Percentiles rank a stretch among this genome's conserved stretches.
These are phyloP conservation scores for Melipona quadrifasciata DNA, from an alignment of 1,140 invertebrate genomes.

Conservation along the genomic window DNA sequence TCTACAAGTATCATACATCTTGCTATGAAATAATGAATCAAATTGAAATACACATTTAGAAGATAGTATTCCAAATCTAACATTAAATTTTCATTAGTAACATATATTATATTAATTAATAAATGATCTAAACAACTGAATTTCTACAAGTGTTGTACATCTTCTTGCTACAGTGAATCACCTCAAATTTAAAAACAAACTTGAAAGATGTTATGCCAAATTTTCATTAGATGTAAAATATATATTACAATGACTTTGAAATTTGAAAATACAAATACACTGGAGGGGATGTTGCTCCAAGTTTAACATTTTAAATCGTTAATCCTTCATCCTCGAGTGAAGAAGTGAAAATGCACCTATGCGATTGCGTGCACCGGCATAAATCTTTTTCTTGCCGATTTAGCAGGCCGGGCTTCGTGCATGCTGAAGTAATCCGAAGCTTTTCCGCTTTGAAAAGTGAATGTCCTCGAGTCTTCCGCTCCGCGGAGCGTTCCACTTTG, in stretches of 20 bases:
- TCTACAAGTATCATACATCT: too few relatives aligned
- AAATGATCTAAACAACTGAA: too few relatives aligned
- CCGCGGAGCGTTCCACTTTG: slow-evolving; percentile 31
- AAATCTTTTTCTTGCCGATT: slow-evolving; percentile 27
- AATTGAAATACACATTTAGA: too few relatives aligned
- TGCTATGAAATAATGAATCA: too few relatives aligned
- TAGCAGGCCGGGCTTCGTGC: background rate
- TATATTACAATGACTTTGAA: background rate
- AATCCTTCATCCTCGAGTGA: background rate
- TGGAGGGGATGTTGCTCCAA: background rate
- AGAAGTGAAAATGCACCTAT: background rate
- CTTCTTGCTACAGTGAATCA: too few relatives aligned
- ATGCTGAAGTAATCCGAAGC: slow-evolving; percentile 18
- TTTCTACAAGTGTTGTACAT: too few relatives aligned
- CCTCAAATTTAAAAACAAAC: too few relatives aligned
- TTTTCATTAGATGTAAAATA: too few relatives aligned
- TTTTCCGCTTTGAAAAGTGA: slow-evolving; percentile 44
- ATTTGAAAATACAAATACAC: background rate
- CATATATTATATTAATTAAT: too few relatives aligned
- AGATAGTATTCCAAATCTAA: too few relatives aligned
- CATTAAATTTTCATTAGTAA: too few relatives aligned
- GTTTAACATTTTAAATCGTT: background rate
- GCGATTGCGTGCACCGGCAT: background rate
- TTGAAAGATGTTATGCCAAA: too few relatives aligned
- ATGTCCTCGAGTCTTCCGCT: slow-evolving; percentile 43